These are phyloP conservation scores for Monomorium pharaonis DNA, from an alignment of 1,140 invertebrate species.

Conservation along the genomic window DNA sequence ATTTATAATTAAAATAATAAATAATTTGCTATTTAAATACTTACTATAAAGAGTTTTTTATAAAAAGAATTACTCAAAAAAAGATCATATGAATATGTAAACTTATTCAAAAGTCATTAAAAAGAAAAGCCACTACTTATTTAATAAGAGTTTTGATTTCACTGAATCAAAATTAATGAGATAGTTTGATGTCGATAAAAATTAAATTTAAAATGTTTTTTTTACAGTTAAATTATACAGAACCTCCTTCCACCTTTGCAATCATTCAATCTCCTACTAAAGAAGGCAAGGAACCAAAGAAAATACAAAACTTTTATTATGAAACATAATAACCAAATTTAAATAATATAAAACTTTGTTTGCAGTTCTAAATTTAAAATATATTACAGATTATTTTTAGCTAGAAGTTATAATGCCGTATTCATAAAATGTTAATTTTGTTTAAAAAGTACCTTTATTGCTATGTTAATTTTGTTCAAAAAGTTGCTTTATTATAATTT, in stretches of 20 bases:
- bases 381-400: background rate
- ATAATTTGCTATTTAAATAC: background rate
- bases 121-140: background rate
- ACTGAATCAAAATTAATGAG: background rate
- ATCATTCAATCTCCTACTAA: background rate
- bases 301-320: background rate
- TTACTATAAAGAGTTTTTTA: background rate
- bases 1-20: no score
- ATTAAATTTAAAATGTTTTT: background rate
- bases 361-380: background rate
- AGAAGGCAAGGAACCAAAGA: background rate
- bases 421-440: background rate
- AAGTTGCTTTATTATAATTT: background rate
- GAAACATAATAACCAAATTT: background rate
- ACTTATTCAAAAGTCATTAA: background rate
- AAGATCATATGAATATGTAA: background rate
- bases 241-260: background rate
- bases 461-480: no score
- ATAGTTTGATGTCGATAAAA: background rate
- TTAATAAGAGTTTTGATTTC: background rate
- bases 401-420: background rate
- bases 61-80: background rate
- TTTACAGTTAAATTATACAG: background rate
- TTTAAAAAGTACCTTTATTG: background rate
- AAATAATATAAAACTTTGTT: background rate